phyloP scores from a whole-genome alignment of 2,797 vertebrate species.

The Microctenopoma lineatum region DNA sequence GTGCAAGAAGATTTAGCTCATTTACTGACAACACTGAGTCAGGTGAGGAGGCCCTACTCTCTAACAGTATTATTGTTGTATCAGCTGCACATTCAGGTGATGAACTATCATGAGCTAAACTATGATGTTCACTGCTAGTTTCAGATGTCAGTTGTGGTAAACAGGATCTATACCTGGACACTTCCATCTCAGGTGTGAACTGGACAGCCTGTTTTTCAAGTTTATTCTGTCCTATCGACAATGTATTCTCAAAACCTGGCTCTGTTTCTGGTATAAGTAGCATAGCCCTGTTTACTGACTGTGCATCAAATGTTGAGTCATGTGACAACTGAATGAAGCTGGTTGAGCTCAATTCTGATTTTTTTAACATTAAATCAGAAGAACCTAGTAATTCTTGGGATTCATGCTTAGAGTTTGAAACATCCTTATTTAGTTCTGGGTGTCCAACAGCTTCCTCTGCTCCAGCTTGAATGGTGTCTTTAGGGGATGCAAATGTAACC shows the following conservation, averaged over 20 bases:
- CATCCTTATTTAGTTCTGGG: slow-evolving; percentile 16
- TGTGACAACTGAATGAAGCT: slow-evolving; percentile 59
- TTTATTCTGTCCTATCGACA: slow-evolving; percentile 13
- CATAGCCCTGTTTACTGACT: slow-evolving; percentile 27
- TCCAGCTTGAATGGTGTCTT: slow-evolving; percentile 36
- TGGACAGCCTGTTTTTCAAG: slow-evolving; percentile 18
- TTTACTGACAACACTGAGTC: slow-evolving; percentile 65
- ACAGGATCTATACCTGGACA: not conserved
- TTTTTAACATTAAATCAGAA: slow-evolving; percentile 30
- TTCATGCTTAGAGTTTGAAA: slow-evolving; percentile 27
- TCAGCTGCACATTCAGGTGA: slow-evolving; percentile 51
- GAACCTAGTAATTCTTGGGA: slow-evolving; percentile 27
- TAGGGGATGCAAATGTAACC: slow-evolving; percentile 12
- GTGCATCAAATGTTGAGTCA: slow-evolving; percentile 53
- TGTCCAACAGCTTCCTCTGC: slow-evolving; percentile 12
- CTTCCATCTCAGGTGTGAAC: slow-evolving; percentile 5
- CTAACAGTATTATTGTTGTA: slow-evolving; percentile 36
- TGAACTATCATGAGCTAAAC: slow-evolving; percentile 40
- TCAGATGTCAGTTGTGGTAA: slow-evolving; percentile 40
- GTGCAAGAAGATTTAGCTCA: slow-evolving; percentile 62
- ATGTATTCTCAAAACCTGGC: slow-evolving; percentile 27
- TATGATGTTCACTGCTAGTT: slow-evolving; percentile 14
- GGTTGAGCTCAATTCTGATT: slow-evolving; percentile 18
- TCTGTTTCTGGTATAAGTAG: slow-evolving; percentile 14
- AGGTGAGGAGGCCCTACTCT: slow-evolving; percentile 68